These are phyloP conservation scores for Synanceia verrucosa DNA, from an alignment of 2,797 vertebrate genomes.

Conservation along the genomic window DNA sequence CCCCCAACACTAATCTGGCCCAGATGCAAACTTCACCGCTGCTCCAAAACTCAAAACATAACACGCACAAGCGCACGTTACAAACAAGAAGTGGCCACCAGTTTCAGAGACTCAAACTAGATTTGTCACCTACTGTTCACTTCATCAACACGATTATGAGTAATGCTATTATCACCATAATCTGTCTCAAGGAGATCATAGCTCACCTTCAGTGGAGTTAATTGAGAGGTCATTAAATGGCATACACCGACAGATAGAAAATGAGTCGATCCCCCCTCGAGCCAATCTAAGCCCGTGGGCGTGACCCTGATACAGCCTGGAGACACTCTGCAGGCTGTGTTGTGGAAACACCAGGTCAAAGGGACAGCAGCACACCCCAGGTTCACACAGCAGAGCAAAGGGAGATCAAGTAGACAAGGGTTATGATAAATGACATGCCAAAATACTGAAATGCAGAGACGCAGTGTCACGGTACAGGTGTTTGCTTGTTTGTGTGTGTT, in stretches of 20 bases:
- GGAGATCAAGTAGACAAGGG: neutral
- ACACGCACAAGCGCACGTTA: constrained; percentile 3
- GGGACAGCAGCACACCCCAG: constrained; percentile 9
- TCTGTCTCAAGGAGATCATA: constrained; percentile 53
- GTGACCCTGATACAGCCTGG: constrained; percentile 11
- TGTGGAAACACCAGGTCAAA: constrained; percentile 67
- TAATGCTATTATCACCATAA: constrained; percentile 59
- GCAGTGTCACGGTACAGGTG: neutral
- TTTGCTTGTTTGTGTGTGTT: neutral
- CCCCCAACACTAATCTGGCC: constrained; percentile 68
- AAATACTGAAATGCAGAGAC: constrained; percentile 15
- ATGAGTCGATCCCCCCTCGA: neutral
- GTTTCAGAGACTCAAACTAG: constrained; percentile 48
- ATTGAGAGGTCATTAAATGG: constrained; percentile 42
- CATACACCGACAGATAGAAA: constrained; percentile 31
- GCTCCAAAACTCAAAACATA: constrained; percentile 47
- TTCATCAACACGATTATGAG: constrained; percentile 43
- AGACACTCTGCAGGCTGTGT: constrained; percentile 40
- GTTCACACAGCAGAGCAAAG: constrained; percentile 20
- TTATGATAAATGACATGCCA: constrained; percentile 15
- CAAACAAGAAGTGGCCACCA: constrained; percentile 47
- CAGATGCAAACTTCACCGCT: constrained; percentile 74
- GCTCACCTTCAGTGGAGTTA: constrained; percentile 48
- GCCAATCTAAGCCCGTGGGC: constrained; percentile 10
- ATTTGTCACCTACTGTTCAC: constrained; percentile 45